Evolutionary conservation across 1,140 invertebrate genomes (phyloP).

Genomic region (Littorina saxatilis): DNA sequence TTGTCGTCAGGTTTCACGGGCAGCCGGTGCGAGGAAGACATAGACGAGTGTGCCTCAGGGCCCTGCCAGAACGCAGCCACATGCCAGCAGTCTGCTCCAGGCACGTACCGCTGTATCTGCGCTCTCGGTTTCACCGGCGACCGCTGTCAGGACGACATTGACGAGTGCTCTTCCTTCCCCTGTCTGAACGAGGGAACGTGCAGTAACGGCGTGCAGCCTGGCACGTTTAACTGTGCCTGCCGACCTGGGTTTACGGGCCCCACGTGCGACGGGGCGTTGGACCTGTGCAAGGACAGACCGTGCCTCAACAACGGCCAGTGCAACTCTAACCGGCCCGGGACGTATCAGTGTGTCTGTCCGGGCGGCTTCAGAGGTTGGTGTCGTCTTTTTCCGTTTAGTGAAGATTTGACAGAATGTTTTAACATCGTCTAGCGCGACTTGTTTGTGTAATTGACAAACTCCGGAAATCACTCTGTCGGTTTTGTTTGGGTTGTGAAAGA

Average conservation of each 20-base stretch:
- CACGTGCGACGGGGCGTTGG: slow-evolving; percentile 38
- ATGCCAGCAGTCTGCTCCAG: slow-evolving; percentile 23
- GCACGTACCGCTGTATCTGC: slow-evolving; percentile 88
- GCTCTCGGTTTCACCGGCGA: slow-evolving; percentile 88
- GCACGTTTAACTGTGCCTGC: slow-evolving; percentile 95
- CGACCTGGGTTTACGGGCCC: slow-evolving; percentile 70
- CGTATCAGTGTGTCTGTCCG: slow-evolving; percentile 52
- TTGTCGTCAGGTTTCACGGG: slow-evolving; percentile 47
- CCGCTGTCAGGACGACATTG: slow-evolving; percentile 93
- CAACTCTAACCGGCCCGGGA: slow-evolving; percentile 27
- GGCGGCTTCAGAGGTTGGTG: slow-evolving; percentile 81
- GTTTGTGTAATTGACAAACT: too few relatives aligned
- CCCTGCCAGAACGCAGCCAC: slow-evolving; percentile 44
- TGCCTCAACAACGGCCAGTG: slow-evolving; percentile 42
- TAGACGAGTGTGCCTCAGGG: slow-evolving; percentile 36
- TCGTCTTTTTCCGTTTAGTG: too few relatives aligned
- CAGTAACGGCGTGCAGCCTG: slow-evolving; percentile 87
- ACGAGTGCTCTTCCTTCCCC: slow-evolving; percentile 81
- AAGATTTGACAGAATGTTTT: too few relatives aligned
- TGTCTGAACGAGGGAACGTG: slow-evolving; percentile 92
- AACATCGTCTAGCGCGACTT: too few relatives aligned
- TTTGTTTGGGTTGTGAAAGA: too few relatives aligned
- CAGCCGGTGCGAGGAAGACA: slow-evolving; percentile 38
- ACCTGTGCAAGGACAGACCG: slow-evolving; percentile 28
- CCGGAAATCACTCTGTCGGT: too few relatives aligned